Evolutionary conservation across 2,888 invertebrate genomes (phyloP), one percentile per base, ranked within the genome.

Genomic region (Megalurothrips usitatus): DNA sequence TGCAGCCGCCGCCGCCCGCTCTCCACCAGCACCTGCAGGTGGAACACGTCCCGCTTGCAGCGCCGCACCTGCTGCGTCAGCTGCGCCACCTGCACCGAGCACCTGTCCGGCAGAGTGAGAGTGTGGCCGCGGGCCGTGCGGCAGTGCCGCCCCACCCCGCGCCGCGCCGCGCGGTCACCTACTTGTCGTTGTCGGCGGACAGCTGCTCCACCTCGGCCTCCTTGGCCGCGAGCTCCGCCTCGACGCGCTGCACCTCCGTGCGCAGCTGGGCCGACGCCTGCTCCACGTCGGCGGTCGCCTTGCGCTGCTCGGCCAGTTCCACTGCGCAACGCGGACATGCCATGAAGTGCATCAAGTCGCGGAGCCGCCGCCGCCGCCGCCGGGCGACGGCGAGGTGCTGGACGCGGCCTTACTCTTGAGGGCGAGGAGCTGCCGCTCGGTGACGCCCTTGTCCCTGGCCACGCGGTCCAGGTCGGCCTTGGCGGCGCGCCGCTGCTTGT

Each of bases 21-120:
- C 68, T 75, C 68, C 23, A 26, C 68, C 23, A 75, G 68, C 68
- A 75, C 68, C 68, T 75, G 68, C 68, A 75, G 68, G 68, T 75
- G 68, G 68, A 75, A 75, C 68, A 75, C 68, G 68, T 75, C 26
- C 11, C 68, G 68, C 68, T 75, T 75, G 68, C 68, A 10, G 68
- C 68, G 68, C 68, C 68, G 68, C 68, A 75, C 23, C 68, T 75
- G 68, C 68, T 75, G 68, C 68, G 68, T 26, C 68, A 75, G 26
- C 26, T 75, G 68, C 68, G 68, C 68, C 68, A 12, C 68, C 68
- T 75, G 68, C 68, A 26, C 26, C 68, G 68, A 26, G 68, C 68
- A 75, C 68, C 68, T 68, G 68, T 1, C 17, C 58, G 58, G 14
- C 10, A 58, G 14, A 19, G 63, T 1, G 68, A 11, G 23, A 68